These are phyloP conservation scores for Callipepla californica DNA, from an alignment of 2,113 vertebrate species.

Conservation along the genomic window DNA sequence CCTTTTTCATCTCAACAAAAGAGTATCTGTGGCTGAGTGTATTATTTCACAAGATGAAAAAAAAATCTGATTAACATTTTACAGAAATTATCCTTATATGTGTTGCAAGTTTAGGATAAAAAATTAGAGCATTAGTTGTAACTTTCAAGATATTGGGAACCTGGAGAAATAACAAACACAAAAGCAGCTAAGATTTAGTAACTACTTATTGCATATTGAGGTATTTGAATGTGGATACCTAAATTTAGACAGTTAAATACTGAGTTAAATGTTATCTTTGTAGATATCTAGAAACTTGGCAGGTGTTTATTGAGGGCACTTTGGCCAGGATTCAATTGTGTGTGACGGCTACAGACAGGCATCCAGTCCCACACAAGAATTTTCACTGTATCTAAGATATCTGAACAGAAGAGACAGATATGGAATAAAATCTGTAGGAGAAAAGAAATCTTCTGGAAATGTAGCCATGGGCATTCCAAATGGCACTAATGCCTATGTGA, in stretches of 20 bases:
- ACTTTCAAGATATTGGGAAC: background rate
- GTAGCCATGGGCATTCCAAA: background rate
- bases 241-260: background rate
- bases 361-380: background rate
- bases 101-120: background rate
- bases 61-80: background rate
- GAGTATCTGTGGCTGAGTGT: background rate
- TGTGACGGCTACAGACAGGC: background rate
- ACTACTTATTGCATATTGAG: rapidly evolving
- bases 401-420: background rate
- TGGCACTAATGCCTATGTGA: background rate
- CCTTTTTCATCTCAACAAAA: background rate
- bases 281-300: background rate
- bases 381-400: background rate
- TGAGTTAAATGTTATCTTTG: background rate
- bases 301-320: background rate
- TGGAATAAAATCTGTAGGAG: background rate
- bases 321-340: background rate
- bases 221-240: background rate
- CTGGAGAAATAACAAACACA: background rate
- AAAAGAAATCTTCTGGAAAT: background rate
- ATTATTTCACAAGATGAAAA: constrained; percentile 23
- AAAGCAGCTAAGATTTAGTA: rapidly evolving
- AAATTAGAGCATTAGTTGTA: background rate
- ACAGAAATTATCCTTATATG: background rate